These are phyloP conservation scores for Pandemis heparana DNA, from an alignment of 2,888 invertebrate species.

Conservation along the genomic window DNA sequence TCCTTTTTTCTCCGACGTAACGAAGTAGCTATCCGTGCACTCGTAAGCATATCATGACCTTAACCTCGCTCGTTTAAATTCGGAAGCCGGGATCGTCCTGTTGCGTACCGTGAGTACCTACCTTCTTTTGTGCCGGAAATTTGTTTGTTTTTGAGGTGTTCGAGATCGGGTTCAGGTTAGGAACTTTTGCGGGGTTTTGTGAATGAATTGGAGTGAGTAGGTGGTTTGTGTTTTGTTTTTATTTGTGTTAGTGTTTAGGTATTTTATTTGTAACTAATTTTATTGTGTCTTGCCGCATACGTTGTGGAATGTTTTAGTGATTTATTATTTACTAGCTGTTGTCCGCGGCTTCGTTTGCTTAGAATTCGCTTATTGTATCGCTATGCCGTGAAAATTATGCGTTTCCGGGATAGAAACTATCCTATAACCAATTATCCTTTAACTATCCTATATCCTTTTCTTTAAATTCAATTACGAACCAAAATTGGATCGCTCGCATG, in stretches of 20 bases:
- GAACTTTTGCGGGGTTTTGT: constrained; percentile 17
- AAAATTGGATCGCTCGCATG: too few species aligned
- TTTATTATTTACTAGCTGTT: too few species aligned
- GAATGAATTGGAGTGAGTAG: constrained; percentile 16
- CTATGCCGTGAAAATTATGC: too few species aligned
- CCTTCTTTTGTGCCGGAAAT: constrained; percentile 29
- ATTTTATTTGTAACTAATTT: neutral
- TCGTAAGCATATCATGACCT: constrained; percentile 53
- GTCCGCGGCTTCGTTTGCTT: too few species aligned
- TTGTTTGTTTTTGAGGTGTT: constrained; percentile 35
- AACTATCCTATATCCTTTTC: too few species aligned
- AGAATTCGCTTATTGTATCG: too few species aligned
- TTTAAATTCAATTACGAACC: too few species aligned
- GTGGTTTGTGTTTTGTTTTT: neutral
- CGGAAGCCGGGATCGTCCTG: constrained; percentile 28
- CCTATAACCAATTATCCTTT: too few species aligned
- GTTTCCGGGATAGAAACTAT: too few species aligned
- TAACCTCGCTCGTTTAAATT: constrained; percentile 37
- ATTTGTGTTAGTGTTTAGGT: neutral
- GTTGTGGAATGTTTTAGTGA: too few species aligned
- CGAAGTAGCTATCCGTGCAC: constrained; percentile 70
- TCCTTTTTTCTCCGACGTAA: constrained; percentile 67
- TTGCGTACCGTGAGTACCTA: constrained; percentile 28
- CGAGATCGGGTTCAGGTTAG: constrained; percentile 16
- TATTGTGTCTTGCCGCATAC: too few species aligned